A percentile compares a stretch with the other conserved stretches of the same genome.
phyloP scores from a whole-genome alignment of 2,888 invertebrate species.

The Dryadula phaetusa region DNA sequence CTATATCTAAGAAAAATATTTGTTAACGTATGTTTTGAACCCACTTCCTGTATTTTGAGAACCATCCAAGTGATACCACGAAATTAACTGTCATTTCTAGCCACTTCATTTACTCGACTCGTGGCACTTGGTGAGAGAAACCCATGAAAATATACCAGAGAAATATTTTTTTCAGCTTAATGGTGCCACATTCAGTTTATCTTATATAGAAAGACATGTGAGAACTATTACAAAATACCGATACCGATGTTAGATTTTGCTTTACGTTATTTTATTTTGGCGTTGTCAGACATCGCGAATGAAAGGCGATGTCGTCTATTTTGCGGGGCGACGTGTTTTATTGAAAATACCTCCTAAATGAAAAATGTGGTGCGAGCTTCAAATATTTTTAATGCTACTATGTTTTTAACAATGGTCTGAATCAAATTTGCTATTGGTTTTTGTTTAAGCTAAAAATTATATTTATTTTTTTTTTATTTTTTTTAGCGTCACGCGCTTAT shows the following conservation, averaged over 20 bases:
- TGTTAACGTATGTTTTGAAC: no score
- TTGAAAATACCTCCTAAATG: conserved; percentile 33
- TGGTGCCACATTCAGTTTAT: neutral
- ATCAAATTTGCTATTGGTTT: neutral
- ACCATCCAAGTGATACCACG: no score
- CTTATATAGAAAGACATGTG: neutral
- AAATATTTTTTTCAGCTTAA: neutral
- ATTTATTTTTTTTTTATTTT: no score
- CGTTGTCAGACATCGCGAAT: conserved; percentile 26
- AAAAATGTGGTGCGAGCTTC: conserved; percentile 5
- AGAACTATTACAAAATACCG: conserved; percentile 1
- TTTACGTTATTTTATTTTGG: neutral
- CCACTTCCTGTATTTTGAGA: no score
- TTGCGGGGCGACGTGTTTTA: conserved; percentile 26
- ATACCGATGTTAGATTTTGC: conserved; percentile 8
- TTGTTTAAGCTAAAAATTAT: neutral
- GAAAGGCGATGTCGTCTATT: conserved; percentile 22
- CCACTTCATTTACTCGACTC: no score
- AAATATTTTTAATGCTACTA: conserved; percentile 1
- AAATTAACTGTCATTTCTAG: no score
- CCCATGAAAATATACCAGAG: no score
- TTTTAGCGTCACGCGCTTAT: no score
- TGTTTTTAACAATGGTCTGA: neutral
- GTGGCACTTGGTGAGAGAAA: no score
- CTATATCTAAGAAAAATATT: no score